A percentile compares a stretch with the other conserved stretches of the same genome.
Conservation (phyloP, 2,113 vertebrate species). For the Sciurus niger region DNA sequence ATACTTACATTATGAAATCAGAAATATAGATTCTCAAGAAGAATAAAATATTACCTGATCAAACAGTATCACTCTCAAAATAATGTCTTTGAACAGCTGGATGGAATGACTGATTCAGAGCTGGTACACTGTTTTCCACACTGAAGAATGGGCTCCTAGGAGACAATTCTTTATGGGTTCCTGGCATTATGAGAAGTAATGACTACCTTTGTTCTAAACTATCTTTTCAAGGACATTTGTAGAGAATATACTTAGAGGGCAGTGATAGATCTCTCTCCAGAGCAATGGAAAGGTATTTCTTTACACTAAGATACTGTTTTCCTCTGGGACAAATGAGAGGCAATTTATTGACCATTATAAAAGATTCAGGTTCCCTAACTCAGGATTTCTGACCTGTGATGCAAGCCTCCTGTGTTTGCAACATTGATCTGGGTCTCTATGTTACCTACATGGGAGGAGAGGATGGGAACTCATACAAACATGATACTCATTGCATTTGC, state of each 20-base stretch:
- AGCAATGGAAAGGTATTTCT: background rate
- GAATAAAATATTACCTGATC: background rate
- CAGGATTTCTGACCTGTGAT: background rate
- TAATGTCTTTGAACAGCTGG: background rate
- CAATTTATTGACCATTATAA: background rate
- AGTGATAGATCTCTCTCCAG: background rate
- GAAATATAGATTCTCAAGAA: background rate
- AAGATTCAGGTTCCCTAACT: background rate
- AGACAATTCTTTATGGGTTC: background rate
- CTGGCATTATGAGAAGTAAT: background rate
- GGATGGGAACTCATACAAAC: background rate
- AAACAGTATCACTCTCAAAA: background rate
- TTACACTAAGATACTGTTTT: background rate
- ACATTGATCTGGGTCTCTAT: background rate
- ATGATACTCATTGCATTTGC: background rate
- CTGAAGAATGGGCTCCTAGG: background rate
- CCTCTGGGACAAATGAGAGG: background rate
- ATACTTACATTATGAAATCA: background rate
- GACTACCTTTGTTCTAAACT: background rate
- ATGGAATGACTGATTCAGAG: background rate
- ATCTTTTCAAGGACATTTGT: background rate
- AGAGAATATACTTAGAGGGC: background rate
- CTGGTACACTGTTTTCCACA: background rate
- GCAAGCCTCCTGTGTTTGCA: background rate
- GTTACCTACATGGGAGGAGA: background rate